Evolutionary conservation across 92 coral and sea anemone genomes (phyloP), one percentile per base, ranked within the genome.

Genomic region (Zoanthus gigantus): DNA sequence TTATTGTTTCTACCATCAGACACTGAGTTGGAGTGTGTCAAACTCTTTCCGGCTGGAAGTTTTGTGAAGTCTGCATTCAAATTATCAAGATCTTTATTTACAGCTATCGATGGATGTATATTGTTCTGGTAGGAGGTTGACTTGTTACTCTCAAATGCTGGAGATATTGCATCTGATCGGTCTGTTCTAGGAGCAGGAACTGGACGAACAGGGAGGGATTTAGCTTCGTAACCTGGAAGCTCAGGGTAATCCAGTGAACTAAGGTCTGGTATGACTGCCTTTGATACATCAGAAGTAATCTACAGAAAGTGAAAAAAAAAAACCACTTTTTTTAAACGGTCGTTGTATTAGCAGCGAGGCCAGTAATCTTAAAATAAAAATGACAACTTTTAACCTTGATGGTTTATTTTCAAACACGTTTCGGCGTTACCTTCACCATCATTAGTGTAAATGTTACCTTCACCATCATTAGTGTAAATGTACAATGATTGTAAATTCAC

Each of bases 191-290:
- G 92, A 58, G 58, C 63, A 23, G 82, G 66, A 53, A 56, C 12
- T 15, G 63, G 45, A 34, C 44, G 31, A 28, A 8, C 63, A 6
- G 79, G 32, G 65, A 84, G 68, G 17, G 72, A 30, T 72, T 66
- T 86, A 37, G 90, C 95, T 61, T 54, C 83, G 29, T 77, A 58
- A 65, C 66, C 92, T 63, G 98, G 99, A 32, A 96, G 87, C 65
- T 96, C 99, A 58, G 99, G 99, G 56, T 93, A 96, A 78, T 92
- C 96, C 17, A 96, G 82, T 0, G 94, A 53, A 48, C 96, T 94
- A 9, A 96, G 76, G 74, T 92, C 96, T 29, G 85, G 76, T 13
- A 71, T 18, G 47, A 46, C 75, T 12, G 58, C 47, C 74, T 65
- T 81, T 46, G 85, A 45, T 46, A 81, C 16, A 6, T 45, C 85